Evolutionary conservation across 2,888 invertebrate genomes (phyloP).

Genomic region (Leptinotarsa juncta): DNA sequence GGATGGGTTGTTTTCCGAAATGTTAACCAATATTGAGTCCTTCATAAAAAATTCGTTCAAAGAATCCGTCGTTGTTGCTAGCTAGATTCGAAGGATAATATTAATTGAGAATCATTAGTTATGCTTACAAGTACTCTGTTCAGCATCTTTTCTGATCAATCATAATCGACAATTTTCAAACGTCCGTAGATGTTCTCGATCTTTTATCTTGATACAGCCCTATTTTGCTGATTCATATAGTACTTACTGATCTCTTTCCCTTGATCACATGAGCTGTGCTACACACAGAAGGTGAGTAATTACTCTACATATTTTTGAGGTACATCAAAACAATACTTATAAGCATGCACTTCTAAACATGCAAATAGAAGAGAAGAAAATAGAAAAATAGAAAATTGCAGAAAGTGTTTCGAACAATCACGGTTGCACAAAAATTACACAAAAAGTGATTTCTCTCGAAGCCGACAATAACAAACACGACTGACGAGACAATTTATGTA

Average conservation of each 20-base stretch:
- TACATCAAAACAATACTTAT: constrained; percentile 41
- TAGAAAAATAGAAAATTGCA: constrained; percentile 59
- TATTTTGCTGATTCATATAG: not conserved
- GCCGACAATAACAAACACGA: constrained; percentile 33
- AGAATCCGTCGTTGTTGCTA: no score
- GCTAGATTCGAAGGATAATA: no score
- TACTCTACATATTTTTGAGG: constrained; percentile 43
- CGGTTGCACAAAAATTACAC: constrained; percentile 57
- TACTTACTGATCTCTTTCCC: constrained; percentile 8
- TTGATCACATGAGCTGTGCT: constrained; percentile 2
- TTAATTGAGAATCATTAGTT: no score
- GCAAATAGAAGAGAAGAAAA: constrained; percentile 60
- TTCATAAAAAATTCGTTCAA: no score
- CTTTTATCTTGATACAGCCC: not conserved
- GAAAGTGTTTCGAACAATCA: constrained; percentile 56
- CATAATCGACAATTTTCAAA: not conserved
- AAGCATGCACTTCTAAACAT: constrained; percentile 58
- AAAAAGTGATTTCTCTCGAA: constrained; percentile 52
- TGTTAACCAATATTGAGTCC: no score
- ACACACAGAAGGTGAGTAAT: constrained; percentile 9
- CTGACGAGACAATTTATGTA: constrained; percentile 9
- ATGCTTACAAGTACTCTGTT: no score
- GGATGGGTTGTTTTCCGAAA: no score
- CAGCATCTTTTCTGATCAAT: no score
- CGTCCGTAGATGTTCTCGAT: not conserved